phyloP scores from a whole-genome alignment of 2,888 invertebrate species.

The Dione juno region DNA sequence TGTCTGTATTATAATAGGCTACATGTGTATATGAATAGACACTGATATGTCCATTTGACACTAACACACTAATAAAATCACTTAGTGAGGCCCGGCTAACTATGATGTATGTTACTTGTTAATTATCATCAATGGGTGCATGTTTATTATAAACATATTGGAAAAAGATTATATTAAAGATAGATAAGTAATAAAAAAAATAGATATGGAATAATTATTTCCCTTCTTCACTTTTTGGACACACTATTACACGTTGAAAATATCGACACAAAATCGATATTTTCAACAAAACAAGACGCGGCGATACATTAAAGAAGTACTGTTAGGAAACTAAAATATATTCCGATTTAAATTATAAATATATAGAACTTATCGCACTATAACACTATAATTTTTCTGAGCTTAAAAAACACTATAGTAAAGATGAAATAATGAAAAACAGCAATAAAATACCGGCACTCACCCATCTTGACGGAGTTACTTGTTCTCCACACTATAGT shows the following conservation, averaged over 20 bases:
- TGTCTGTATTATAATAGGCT: conserved; percentile 16
- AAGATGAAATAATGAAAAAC: conserved; percentile 5
- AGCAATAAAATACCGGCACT: conserved; percentile 64
- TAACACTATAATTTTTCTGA: neutral
- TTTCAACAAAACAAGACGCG: conserved; percentile 60
- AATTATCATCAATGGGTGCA: neutral
- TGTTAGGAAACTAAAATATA: conserved; percentile 46
- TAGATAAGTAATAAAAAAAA: neutral
- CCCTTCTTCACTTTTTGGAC: too few relatives aligned
- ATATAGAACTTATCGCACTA: neutral
- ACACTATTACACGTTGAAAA: too few relatives aligned
- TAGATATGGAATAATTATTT: neutral
- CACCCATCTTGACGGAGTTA: conserved; percentile 70
- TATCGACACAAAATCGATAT: conserved; percentile 81
- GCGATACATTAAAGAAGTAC: conserved; percentile 46
- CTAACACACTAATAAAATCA: conserved; percentile 50
- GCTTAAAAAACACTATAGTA: neutral
- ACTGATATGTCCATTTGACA: conserved; percentile 53
- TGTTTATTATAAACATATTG: neutral
- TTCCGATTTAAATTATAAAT: neutral
- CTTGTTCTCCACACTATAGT: conserved; percentile 48
- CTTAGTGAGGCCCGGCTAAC: conserved; percentile 47
- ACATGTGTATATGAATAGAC: too few relatives aligned
- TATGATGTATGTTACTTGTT: conserved; percentile 34
- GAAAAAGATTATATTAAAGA: too few relatives aligned